These are phyloP conservation scores for Drosophila nigromelanica DNA, from an alignment of 1,140 invertebrate genomes.

Conservation along the genomic window DNA sequence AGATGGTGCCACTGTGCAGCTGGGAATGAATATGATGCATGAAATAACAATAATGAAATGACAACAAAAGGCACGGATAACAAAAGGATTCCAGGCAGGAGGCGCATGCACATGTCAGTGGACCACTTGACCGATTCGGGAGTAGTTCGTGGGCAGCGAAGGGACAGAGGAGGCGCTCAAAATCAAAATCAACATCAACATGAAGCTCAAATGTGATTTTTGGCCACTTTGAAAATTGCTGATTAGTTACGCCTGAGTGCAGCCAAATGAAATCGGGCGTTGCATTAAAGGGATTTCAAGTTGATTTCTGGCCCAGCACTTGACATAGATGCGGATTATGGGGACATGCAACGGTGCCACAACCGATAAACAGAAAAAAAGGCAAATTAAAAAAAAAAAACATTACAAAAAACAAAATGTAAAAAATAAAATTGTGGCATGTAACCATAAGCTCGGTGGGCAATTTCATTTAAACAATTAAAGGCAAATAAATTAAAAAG, in stretches of 20 bases:
- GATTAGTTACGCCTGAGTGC: conserved; percentile 76
- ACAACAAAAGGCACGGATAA: conserved; percentile 79
- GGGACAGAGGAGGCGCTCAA: neutral
- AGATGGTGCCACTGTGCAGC: neutral
- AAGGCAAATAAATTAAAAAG: conserved; percentile 78
- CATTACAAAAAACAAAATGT: neutral
- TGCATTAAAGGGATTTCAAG: conserved; percentile 62
- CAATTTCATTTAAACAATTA: conserved; percentile 77
- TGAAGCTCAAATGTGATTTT: conserved; percentile 77
- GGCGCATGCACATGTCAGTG: conserved; percentile 48
- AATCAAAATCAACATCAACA: conserved; percentile 30
- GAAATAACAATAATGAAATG: conserved; percentile 82
- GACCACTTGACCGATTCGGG: conserved; percentile 46
- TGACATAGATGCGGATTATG: conserved; percentile 36
- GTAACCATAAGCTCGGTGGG: conserved; percentile 49
- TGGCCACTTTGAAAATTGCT: conserved; percentile 81
- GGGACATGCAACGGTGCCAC: conserved; percentile 15
- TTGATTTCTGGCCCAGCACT: conserved; percentile 28
- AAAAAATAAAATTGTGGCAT: conserved; percentile 37
- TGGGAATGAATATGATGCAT: conserved; percentile 74
- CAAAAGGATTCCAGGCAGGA: conserved; percentile 60
- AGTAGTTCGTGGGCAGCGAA: neutral
- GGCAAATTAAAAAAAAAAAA: neutral
- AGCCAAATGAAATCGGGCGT: conserved; percentile 50
- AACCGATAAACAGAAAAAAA: conserved; percentile 5